Evolutionary conservation across 2,113 vertebrate species (phyloP).

Genomic region (Salvator merianae): DNA sequence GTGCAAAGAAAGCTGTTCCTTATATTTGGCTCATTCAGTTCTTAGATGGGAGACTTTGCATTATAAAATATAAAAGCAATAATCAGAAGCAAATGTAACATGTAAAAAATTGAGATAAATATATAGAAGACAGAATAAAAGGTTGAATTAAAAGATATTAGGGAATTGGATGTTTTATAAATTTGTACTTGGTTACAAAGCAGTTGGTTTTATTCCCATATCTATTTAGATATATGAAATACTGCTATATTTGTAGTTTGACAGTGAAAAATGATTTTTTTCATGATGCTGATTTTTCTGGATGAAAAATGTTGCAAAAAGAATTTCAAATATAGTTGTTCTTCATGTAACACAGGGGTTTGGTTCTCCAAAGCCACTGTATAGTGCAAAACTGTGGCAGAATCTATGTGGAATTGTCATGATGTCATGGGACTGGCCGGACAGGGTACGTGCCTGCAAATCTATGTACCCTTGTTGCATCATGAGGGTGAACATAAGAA

Average conservation of each 20-base stretch:
- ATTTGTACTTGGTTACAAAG: not conserved
- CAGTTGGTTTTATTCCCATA: not conserved
- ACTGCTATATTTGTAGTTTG: not conserved
- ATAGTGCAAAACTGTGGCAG: too few species aligned
- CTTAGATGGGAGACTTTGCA: not conserved
- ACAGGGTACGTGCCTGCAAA: too few species aligned
- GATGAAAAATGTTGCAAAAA: not conserved
- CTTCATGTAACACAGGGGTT: too few species aligned
- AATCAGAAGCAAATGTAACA: slow-evolving; percentile 32
- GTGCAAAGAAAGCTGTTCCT: slow-evolving; percentile 25
- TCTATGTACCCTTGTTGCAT: too few species aligned
- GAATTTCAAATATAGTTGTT: too few species aligned
- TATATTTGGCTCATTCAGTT: not conserved
- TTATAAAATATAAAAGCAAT: slow-evolving; percentile 16
- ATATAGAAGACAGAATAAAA: not conserved
- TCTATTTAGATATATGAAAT: not conserved
- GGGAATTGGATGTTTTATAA: slow-evolving; percentile 2
- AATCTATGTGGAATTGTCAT: too few species aligned
- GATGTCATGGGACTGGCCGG: too few species aligned
- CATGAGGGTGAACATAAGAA: too few species aligned
- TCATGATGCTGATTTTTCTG: not conserved
- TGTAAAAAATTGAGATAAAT: slow-evolving; percentile 34
- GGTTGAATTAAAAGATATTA: not conserved
- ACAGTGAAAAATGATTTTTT: not conserved
- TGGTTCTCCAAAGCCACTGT: too few species aligned